phyloP scores from a whole-genome alignment of 2,797 vertebrate genomes.

The Oreochromis mossambicus region DNA sequence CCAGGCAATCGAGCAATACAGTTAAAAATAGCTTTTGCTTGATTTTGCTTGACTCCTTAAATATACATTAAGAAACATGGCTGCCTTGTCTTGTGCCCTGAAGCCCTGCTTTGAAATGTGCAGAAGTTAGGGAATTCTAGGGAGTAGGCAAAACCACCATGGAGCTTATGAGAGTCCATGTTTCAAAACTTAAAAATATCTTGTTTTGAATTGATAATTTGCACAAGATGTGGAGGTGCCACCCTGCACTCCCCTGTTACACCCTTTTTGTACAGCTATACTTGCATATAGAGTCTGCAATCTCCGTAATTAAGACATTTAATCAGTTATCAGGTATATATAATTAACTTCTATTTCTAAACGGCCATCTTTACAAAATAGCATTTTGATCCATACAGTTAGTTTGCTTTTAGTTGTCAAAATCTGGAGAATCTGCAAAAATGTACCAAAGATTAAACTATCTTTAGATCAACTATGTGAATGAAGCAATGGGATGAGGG shows the following conservation, averaged over 20 bases:
- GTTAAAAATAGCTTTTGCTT: background rate
- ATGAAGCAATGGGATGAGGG: background rate
- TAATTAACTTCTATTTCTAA: background rate
- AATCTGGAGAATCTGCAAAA: background rate
- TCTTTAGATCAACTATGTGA: background rate
- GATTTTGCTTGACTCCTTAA: background rate
- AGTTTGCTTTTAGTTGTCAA: background rate
- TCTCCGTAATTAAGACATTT: background rate
- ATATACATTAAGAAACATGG: background rate
- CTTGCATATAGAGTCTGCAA: background rate
- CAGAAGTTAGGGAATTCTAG: background rate
- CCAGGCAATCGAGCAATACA: background rate
- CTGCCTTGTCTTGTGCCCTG: background rate
- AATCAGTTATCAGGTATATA: background rate
- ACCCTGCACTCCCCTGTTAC: background rate
- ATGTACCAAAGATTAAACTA: background rate
- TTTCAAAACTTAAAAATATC: background rate
- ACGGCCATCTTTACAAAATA: accelerated
- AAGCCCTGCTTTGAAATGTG: background rate
- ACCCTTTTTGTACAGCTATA: background rate
- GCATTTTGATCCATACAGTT: background rate
- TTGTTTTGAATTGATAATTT: background rate
- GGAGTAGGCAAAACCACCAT: background rate
- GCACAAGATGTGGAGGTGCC: background rate
- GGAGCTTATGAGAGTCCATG: background rate